phyloP scores from a whole-genome alignment of 2,113 vertebrate species.

The Colistium nudipinnis region DNA sequence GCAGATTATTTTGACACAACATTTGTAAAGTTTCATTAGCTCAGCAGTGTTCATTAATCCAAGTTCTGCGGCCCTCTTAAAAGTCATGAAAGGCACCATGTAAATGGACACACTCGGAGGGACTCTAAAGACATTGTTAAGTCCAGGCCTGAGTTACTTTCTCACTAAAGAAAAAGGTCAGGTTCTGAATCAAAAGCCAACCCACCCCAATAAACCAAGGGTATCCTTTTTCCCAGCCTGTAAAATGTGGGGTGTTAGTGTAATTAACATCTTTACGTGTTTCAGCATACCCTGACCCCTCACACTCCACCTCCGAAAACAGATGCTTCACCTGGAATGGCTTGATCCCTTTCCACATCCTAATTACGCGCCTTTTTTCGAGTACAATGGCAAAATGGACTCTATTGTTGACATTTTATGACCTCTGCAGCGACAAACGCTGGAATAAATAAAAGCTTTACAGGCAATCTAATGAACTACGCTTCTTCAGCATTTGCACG shows the following conservation, averaged over 20 bases:
- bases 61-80: constrained; percentile 23
- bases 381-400: neutral
- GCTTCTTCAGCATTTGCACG: constrained; percentile 25
- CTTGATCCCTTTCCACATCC: constrained; percentile 45
- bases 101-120: constrained; percentile 27
- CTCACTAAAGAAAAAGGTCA: constrained; percentile 57
- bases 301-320: constrained; percentile 65
- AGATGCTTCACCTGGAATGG: constrained; percentile 70
- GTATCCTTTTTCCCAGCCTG: constrained; percentile 65
- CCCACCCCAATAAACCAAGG: constrained; percentile 64
- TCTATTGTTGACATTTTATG: constrained; percentile 11
- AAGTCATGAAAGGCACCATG: constrained; percentile 17
- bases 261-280: constrained; percentile 74
- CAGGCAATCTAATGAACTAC: constrained; percentile 14
- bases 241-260: constrained; percentile 44
- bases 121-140: constrained; percentile 50
- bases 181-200: constrained; percentile 57
- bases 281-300: constrained; percentile 69
- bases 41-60: constrained; percentile 24
- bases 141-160: constrained; percentile 38
- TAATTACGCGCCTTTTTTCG: constrained; percentile 5
- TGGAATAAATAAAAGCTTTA: neutral
- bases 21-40: constrained; percentile 21
- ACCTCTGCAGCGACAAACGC: constrained; percentile 3
- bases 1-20: constrained; percentile 9